Evolutionary conservation across 1,140 invertebrate species (phyloP).

Genomic region (Mycetomoellerius zeteki): DNA sequence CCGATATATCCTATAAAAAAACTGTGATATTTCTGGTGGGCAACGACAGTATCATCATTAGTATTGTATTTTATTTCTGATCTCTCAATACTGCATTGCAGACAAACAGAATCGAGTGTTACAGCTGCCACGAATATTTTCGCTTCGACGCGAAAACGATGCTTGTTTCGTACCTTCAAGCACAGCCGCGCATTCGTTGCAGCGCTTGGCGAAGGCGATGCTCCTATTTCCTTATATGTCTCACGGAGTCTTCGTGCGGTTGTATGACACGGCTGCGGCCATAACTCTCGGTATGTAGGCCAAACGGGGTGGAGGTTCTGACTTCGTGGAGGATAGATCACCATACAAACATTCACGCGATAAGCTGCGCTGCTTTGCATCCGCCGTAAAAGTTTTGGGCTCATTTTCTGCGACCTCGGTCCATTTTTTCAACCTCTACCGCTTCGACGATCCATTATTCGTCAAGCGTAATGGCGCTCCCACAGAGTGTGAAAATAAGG

Average conservation of each 20-base stretch:
- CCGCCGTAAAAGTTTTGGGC: conserved; percentile 73
- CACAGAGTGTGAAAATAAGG: neutral
- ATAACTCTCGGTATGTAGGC: conserved; percentile 78
- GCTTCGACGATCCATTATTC: conserved; percentile 50
- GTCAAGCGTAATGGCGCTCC: conserved; percentile 1
- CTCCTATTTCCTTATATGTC: conserved; percentile 75
- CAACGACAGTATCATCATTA: conserved; percentile 5
- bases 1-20: conserved; percentile 44
- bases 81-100: conserved; percentile 42
- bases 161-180: conserved; percentile 58
- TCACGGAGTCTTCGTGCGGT: conserved; percentile 66
- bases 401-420: conserved; percentile 69
- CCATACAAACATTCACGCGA: conserved; percentile 73
- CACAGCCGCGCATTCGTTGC: conserved; percentile 23
- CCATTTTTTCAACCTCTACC: conserved; percentile 54
- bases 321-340: conserved; percentile 78
- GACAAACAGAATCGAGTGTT: conserved; percentile 41
- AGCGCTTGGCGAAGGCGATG: conserved; percentile 62
- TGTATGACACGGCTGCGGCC: conserved; percentile 74
- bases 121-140: conserved; percentile 44
- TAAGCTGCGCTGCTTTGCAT: conserved; percentile 73
- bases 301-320: conserved; percentile 72
- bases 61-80: conserved; percentile 44
- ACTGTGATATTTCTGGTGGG: conserved; percentile 16
- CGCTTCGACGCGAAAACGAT: neutral